These are phyloP conservation scores for Phaethon lepturus DNA, from an alignment of 2,113 vertebrate species.

Conservation along the genomic window DNA sequence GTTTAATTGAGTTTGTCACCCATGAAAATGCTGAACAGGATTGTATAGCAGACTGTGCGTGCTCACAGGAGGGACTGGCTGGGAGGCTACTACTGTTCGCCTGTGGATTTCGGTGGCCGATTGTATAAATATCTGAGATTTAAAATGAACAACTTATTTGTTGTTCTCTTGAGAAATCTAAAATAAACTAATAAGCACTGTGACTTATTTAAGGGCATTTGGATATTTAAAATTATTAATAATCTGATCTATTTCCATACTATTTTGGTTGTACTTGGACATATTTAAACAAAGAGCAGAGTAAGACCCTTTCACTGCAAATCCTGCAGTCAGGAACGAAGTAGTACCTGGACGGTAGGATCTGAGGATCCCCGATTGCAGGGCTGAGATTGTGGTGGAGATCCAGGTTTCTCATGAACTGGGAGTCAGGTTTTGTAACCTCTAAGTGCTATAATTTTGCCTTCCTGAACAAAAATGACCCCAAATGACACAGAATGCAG, in stretches of 20 bases:
- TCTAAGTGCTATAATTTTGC: background rate
- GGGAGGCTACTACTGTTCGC: background rate
- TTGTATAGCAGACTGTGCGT: conserved; percentile 17
- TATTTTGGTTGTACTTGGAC: background rate
- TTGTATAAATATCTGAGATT: conserved; percentile 22
- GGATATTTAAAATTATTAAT: background rate
- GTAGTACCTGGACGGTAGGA: background rate
- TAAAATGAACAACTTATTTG: background rate
- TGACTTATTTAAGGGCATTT: background rate
- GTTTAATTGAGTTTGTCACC: conserved; percentile 85
- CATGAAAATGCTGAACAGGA: conserved; percentile 72
- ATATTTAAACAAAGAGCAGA: background rate
- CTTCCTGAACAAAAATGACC: background rate
- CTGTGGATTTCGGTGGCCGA: background rate
- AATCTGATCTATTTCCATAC: background rate
- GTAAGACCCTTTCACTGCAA: background rate
- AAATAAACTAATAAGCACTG: background rate
- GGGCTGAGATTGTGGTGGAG: background rate
- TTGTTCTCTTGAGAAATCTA: background rate
- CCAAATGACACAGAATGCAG: background rate
- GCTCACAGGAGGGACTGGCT: background rate
- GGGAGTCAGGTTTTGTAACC: background rate
- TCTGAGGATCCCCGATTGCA: background rate
- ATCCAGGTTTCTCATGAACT: background rate
- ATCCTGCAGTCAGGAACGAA: background rate